A percentile compares a stretch with the other conserved stretches of the same genome.
phyloP scores from a whole-genome alignment of 2,113 vertebrate genomes.

The Apodemus speciosus region DNA sequence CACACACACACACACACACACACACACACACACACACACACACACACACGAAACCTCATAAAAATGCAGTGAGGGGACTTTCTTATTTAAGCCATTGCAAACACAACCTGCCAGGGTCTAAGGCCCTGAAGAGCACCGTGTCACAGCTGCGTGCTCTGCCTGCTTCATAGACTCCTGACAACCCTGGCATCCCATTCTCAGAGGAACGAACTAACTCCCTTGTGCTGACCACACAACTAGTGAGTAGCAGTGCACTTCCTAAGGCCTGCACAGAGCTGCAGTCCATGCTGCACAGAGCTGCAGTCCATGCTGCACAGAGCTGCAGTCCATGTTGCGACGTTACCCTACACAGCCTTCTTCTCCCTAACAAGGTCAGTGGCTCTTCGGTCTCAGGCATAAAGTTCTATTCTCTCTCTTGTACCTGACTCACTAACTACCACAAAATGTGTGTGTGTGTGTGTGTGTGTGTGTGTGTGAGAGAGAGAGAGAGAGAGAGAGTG shows the following conservation, averaged over 20 bases:
- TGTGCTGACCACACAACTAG: neutral
- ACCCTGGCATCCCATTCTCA: neutral
- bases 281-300: neutral
- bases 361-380: neutral
- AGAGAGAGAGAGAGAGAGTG: too few species aligned
- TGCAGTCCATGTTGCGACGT: neutral
- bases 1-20: too few species aligned
- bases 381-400: neutral
- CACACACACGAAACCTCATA: neutral
- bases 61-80: neutral
- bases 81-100: neutral
- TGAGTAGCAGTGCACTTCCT: neutral
- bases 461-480: neutral
- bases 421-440: neutral
- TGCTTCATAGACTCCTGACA: neutral
- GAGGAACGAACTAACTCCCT: neutral
- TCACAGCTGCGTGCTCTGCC: neutral
- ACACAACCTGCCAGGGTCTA: neutral
- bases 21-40: neutral
- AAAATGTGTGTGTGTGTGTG: neutral
- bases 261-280: neutral
- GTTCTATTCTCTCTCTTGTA: neutral
- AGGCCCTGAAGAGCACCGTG: neutral
- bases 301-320: neutral
- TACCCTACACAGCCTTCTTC: neutral